Evolutionary conservation across 2,888 invertebrate species (phyloP).

Genomic region (Antitype chi): DNA sequence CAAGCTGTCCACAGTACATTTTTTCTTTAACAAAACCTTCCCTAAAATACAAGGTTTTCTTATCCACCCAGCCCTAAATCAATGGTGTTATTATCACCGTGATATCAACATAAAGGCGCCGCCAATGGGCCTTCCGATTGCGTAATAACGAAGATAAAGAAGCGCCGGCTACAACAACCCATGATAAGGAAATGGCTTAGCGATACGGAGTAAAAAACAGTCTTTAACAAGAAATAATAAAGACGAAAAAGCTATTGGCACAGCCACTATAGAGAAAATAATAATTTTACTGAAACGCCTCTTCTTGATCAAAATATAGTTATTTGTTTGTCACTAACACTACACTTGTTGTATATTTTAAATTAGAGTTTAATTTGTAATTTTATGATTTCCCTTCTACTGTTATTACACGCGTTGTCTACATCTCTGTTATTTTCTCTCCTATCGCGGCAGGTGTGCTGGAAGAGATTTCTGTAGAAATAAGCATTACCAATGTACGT

Average conservation of each 20-base stretch:
- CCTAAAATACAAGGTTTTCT: slow-evolving; percentile 33
- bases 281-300: not conserved
- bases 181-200: slow-evolving; percentile 43
- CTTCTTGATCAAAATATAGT: not conserved
- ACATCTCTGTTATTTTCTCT: no score
- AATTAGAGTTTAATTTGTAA: no score
- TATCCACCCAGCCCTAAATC: slow-evolving; percentile 58
- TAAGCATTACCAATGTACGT: no score
- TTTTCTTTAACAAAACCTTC: not conserved
- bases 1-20: not conserved
- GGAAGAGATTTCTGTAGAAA: no score
- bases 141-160: slow-evolving; percentile 43
- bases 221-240: slow-evolving; percentile 12
- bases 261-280: not conserved
- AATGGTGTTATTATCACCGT: slow-evolving; percentile 62
- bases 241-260: not conserved
- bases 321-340: no score
- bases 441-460: no score
- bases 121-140: slow-evolving; percentile 48
- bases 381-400: no score
- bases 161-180: slow-evolving; percentile 19
- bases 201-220: slow-evolving; percentile 35
- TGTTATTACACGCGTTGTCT: no score
- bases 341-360: no score
- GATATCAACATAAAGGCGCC: slow-evolving; percentile 52